phyloP scores from a whole-genome alignment of 2,113 vertebrate species.

The Tachycineta bicolor region DNA sequence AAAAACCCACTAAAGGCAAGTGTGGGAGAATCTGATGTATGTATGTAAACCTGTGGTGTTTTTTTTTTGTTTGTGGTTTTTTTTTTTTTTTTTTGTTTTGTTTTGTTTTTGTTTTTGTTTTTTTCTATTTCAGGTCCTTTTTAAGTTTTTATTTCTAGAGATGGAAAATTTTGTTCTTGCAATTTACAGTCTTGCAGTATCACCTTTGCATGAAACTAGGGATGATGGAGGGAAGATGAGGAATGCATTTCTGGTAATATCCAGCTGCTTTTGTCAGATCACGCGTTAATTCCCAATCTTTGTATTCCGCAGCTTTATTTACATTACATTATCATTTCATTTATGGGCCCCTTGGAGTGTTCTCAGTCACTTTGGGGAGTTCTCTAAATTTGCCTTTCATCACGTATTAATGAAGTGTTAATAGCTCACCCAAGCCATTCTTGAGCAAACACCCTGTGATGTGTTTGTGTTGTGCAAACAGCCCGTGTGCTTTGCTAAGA shows the following conservation, averaged over 20 bases:
- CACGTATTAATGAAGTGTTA: constrained; percentile 62
- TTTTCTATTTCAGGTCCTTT: not conserved
- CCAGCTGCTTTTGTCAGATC: not conserved
- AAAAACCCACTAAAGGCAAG: not conserved
- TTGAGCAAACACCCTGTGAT: constrained; percentile 28
- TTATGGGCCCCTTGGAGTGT: not conserved
- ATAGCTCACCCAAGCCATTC: constrained; percentile 54
- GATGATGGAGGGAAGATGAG: not conserved
- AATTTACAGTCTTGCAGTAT: not conserved
- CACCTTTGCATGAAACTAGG: not conserved
- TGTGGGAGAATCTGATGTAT: not conserved
- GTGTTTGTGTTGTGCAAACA: constrained; percentile 8
- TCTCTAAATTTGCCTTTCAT: constrained; percentile 64
- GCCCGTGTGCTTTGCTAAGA: not conserved
- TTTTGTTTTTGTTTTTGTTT: not conserved
- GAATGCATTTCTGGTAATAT: not conserved
- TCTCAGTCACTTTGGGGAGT: constrained; percentile 54
- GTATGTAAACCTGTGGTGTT: not conserved
- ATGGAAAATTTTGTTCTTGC: not conserved
- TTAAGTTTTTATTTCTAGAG: not conserved
- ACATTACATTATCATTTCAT: constrained; percentile 62
- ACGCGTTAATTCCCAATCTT: constrained; percentile 6
- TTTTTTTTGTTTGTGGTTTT: not conserved
- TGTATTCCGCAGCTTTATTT: constrained; percentile 32
- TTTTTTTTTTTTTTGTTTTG: not conserved